Evolutionary conservation across 1,140 invertebrate genomes (phyloP).

Genomic region (Drosophila bocqueti): DNA sequence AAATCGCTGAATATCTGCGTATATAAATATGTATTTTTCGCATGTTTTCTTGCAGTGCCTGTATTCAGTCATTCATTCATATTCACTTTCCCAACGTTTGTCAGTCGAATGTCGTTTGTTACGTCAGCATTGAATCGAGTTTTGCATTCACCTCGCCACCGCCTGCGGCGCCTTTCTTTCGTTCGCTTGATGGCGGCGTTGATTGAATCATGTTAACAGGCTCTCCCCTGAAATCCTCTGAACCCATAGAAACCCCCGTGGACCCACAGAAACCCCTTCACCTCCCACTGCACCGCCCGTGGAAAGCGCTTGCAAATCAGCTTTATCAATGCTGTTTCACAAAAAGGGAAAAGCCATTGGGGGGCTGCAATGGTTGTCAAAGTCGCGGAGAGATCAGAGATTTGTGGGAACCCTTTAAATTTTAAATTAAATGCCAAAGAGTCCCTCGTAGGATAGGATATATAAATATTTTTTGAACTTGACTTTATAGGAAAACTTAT

Average conservation of each 20-base stretch:
- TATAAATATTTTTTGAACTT: too few relatives aligned
- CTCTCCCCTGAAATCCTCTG: neutral
- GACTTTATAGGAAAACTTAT: too few relatives aligned
- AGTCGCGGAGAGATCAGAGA: neutral
- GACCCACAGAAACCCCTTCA: neutral
- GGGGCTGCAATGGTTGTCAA: conserved; percentile 5
- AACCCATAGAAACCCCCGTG: neutral
- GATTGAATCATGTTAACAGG: conserved; percentile 51
- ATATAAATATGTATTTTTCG: neutral
- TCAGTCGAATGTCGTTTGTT: conserved; percentile 69
- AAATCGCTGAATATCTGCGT: neutral
- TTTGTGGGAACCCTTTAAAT: neutral
- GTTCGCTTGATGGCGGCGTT: conserved; percentile 27
- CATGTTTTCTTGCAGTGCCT: neutral
- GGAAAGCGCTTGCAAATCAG: conserved; percentile 18
- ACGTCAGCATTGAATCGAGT: conserved; percentile 55
- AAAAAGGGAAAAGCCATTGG: neutral
- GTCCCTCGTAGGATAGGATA: too few relatives aligned
- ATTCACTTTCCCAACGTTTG: conserved; percentile 27
- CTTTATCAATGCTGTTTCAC: conserved; percentile 35
- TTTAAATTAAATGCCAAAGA: neutral
- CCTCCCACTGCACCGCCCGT: neutral
- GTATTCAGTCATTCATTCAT: conserved; percentile 14
- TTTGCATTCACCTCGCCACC: conserved; percentile 33
- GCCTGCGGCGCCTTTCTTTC: conserved; percentile 29